Evolutionary conservation across 1,140 invertebrate genomes (phyloP).

Genomic region (Pseudomyrmex cubaensis): DNA sequence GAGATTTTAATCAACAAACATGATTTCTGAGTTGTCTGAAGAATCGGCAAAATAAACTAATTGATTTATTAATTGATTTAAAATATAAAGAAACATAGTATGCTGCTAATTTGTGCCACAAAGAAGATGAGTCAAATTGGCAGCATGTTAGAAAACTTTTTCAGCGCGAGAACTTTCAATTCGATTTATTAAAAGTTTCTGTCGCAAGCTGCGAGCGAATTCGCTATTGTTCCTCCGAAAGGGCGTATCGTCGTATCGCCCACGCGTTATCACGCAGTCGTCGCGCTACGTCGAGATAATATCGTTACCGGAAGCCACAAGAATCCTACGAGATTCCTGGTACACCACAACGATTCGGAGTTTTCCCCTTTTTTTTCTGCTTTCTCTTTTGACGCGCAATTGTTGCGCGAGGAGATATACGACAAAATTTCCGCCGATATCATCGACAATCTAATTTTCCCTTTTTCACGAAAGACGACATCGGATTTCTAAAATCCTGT

Average conservation of each 20-base stretch:
- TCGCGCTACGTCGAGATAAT: slow-evolving; percentile 61
- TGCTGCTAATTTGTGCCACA: neutral
- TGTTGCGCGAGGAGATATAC: neutral
- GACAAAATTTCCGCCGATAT: slow-evolving; percentile 1
- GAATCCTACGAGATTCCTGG: slow-evolving; percentile 4
- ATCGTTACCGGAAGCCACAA: slow-evolving; percentile 63
- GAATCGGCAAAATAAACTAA: neutral
- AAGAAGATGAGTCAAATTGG: no score
- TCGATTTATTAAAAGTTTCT: neutral
- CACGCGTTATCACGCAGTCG: slow-evolving; percentile 61
- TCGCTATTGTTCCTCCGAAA: slow-evolving; percentile 9
- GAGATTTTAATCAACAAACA: no score
- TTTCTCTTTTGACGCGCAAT: neutral
- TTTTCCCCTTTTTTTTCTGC: neutral
- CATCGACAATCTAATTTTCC: neutral
- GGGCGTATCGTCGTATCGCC: slow-evolving; percentile 50
- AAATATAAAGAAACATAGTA: no score
- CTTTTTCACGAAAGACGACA: neutral
- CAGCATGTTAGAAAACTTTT: neutral
- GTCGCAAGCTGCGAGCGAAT: slow-evolving; percentile 9
- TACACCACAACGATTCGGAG: neutral
- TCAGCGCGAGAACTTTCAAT: slow-evolving; percentile 4
- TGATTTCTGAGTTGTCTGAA: neutral
- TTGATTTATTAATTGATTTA: no score
- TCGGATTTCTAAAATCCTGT: neutral